Evolutionary conservation across 2,888 invertebrate species (phyloP).

Genomic region (Lithophane ornitopus): DNA sequence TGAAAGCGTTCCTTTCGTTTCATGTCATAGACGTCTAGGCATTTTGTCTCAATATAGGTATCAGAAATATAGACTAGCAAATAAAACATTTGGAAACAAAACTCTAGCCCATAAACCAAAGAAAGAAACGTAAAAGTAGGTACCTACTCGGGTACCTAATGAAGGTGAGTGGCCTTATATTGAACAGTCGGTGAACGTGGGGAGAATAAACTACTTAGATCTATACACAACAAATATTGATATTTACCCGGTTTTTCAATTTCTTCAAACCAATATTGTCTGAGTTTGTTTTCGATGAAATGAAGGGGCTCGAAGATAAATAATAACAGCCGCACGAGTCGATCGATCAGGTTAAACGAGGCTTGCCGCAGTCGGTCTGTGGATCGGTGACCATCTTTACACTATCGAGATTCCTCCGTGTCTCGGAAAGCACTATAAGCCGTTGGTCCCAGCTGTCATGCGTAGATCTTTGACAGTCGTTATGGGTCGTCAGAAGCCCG

Average conservation of each 20-base stretch:
- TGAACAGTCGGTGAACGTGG: constrained; percentile 19
- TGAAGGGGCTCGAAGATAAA: background rate
- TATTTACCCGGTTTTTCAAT: constrained; percentile 33
- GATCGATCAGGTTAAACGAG: background rate
- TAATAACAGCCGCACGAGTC: background rate
- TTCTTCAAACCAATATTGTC: constrained; percentile 12
- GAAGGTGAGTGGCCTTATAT: constrained; percentile 18
- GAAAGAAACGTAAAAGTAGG: background rate
- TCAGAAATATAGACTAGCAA: background rate
- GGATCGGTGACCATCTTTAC: too few relatives aligned
- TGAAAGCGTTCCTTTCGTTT: background rate
- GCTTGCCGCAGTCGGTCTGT: background rate
- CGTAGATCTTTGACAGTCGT: background rate
- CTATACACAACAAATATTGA: constrained; percentile 16
- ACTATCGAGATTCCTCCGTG: too few relatives aligned
- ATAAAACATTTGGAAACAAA: constrained; percentile 18
- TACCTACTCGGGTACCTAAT: constrained; percentile 19
- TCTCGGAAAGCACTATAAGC: too few relatives aligned
- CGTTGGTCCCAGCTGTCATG: background rate
- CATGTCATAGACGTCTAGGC: background rate
- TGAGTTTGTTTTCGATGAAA: constrained; percentile 26
- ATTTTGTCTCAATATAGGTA: background rate
- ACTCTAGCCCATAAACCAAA: constrained; percentile 8
- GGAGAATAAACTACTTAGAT: constrained; percentile 22
- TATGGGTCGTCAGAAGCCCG: background rate